Evolutionary conservation across 2,888 invertebrate genomes (phyloP).

Genomic region (Ceraclea dissimilis): DNA sequence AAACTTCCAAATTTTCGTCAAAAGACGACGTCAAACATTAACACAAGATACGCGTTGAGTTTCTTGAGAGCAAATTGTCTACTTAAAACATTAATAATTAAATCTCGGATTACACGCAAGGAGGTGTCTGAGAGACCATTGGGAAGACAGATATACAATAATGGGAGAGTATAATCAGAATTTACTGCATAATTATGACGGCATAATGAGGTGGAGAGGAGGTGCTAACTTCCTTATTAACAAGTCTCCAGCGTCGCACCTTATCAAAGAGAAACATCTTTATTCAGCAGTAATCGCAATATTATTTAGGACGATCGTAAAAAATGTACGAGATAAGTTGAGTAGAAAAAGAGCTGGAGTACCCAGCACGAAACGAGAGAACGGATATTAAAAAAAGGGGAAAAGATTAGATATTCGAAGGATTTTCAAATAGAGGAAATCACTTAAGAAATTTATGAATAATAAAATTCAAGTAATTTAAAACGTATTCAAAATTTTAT

Average conservation of each 20-base stretch:
- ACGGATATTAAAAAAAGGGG: neutral
- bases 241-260: neutral
- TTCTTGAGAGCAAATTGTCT: too few relatives aligned
- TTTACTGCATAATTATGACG: neutral
- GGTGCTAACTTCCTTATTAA: neutral
- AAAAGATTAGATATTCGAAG: neutral
- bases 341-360: neutral
- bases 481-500: neutral
- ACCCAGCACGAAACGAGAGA: neutral
- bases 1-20: too few relatives aligned
- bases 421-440: constrained; percentile 1
- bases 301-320: neutral
- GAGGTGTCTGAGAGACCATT: neutral
- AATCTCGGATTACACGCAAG: neutral
- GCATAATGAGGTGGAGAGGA: neutral
- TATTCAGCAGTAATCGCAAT: neutral
- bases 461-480: neutral
- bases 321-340: neutral
- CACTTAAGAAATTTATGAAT: constrained; percentile 2
- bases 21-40: too few relatives aligned
- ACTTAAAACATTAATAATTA: neutral
- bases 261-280: neutral
- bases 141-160: too few relatives aligned
- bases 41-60: too few relatives aligned
- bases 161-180: neutral